phyloP scores from a whole-genome alignment of 2,888 invertebrate genomes.

The Drosophila ustulata region DNA sequence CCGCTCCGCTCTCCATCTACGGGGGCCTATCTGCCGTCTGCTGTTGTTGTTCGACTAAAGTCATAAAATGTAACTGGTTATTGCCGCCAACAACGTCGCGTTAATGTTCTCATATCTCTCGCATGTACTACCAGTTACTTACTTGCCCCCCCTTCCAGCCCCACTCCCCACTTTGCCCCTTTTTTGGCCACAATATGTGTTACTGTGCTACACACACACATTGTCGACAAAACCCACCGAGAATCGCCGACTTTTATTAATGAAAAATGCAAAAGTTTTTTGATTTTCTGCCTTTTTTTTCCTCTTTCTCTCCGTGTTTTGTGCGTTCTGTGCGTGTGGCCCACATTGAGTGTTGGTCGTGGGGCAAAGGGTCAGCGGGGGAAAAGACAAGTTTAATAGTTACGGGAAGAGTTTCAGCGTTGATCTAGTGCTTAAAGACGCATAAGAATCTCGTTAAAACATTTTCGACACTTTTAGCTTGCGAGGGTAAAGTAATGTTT shows the following conservation, averaged over 20 bases:
- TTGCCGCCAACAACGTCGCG: conserved; percentile 53
- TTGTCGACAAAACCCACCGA: conserved; percentile 19
- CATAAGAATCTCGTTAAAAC: neutral
- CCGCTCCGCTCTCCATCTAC: conserved; percentile 67
- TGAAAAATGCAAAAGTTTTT: conserved; percentile 72
- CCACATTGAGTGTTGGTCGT: conserved; percentile 53
- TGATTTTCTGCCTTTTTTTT: conserved; percentile 18
- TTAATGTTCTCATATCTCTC: conserved; percentile 70
- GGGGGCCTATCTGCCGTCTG: conserved; percentile 21
- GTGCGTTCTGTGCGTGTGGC: conserved; percentile 61
- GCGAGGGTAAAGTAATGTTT: neutral
- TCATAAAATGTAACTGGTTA: conserved; percentile 78
- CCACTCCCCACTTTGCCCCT: neutral
- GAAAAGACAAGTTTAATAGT: conserved; percentile 53
- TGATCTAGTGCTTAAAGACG: conserved; percentile 8
- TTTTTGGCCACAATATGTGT: conserved; percentile 53
- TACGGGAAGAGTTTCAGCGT: conserved; percentile 6
- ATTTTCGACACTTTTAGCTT: neutral
- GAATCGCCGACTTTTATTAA: conserved; percentile 69
- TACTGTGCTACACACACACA: conserved; percentile 54
- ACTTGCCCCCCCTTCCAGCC: neutral
- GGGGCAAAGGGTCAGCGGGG: conserved; percentile 15
- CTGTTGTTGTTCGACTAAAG: conserved; percentile 50
- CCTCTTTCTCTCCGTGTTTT: conserved; percentile 17
- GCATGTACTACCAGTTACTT: conserved; percentile 37